Evolutionary conservation across 2,888 invertebrate genomes (phyloP), one percentile per base, ranked within the genome.

Genomic region (Amphipyra tragopoginis): DNA sequence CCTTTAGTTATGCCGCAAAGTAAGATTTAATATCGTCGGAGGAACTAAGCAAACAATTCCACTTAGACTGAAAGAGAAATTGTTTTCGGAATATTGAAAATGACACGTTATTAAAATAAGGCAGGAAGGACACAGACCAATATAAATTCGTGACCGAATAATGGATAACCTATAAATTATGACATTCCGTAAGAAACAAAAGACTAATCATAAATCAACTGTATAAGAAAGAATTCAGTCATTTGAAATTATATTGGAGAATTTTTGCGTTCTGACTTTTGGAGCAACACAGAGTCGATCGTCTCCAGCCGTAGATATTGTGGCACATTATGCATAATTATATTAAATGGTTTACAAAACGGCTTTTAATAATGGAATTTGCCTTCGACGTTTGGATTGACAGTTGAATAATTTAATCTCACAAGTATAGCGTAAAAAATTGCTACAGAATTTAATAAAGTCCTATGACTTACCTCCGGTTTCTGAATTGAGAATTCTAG

Each of bases 1-100:
- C 42, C 44, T 63, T 47, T 21, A 34, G 36, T 71, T 71, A 72
- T 54, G 56, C 58, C 75, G 63, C 79, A 73, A 73, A 77, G 79
- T 72, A 75, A 72, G 74, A 77, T 72, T 77, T 76, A 77, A 77
- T 75, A 81, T 67, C 55, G 63, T 70, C 70, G 48, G 54, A 75
- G 70, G 77, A 65, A 62, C 65, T 59, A 58, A 62, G 62, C 66
- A 71, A 75, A 75, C 75, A 78, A 69, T 75, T 77, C 66, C 57
- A 75, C 59, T 73, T 64, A 71, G 53, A 59, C 66, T 34, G 21
- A 49, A 68, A 65, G 42, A 56, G 51, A 68, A 68, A 71, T 68
- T 68, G 66, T 65, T 61, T 70, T 64, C 59, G 44, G 59, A 63
- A 61, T 67, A 67, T 63, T 65, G 48, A 57, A 64, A 65, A 61